Conservation (phyloP, 2,113 vertebrate species). For the Cygnus buccinator region DNA sequence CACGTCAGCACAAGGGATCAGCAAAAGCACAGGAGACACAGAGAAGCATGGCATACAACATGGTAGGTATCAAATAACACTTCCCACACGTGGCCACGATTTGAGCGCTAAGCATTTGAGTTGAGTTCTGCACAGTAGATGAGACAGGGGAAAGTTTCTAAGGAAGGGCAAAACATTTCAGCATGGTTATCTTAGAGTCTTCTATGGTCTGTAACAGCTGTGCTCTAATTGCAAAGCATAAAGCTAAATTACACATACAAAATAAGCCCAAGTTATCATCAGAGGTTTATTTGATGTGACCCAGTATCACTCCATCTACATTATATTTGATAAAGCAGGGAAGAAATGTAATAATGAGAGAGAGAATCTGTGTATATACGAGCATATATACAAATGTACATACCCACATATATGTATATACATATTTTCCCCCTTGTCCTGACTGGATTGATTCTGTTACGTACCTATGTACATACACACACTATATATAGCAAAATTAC, state of each 20-base stretch:
- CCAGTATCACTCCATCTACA: background rate
- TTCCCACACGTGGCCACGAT: background rate
- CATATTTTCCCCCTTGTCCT: no score
- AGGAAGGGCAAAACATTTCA: background rate
- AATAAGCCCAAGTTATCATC: background rate
- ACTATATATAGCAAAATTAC: background rate
- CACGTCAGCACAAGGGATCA: background rate
- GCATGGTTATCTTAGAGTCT: background rate
- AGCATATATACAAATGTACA: no score
- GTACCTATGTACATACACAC: no score
- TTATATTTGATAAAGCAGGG: accelerated
- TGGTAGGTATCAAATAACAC: background rate
- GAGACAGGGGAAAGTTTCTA: background rate
- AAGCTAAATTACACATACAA: background rate
- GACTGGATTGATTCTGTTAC: no score
- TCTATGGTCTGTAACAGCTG: background rate
- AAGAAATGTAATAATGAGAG: background rate
- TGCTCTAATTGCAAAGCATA: background rate
- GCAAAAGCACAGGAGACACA: background rate
- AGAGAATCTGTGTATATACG: no score
- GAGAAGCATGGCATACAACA: background rate
- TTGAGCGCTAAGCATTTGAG: background rate
- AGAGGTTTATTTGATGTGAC: background rate
- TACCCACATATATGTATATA: background rate
- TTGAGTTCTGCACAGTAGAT: background rate